phyloP scores from a whole-genome alignment of 2,113 vertebrate genomes.

The Parus major region DNA sequence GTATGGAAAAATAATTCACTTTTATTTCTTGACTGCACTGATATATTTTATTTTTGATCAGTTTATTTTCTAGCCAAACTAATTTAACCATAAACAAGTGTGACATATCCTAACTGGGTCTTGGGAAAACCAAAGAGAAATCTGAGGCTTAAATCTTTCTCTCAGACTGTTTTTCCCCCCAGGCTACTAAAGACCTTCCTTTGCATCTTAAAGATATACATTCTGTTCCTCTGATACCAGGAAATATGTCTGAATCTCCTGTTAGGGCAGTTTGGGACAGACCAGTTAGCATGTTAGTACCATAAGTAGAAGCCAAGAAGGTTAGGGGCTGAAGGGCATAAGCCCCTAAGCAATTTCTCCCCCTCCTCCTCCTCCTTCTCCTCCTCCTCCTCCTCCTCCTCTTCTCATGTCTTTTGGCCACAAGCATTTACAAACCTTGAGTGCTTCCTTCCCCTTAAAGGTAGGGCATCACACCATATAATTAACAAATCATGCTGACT shows the following conservation, averaged over 20 bases:
- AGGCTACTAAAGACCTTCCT: not conserved
- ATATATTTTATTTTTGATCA: not conserved
- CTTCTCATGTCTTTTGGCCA: not conserved
- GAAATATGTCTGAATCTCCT: not conserved
- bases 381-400: no score
- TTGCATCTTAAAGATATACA: not conserved
- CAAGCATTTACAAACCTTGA: accelerated
- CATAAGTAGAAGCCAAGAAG: accelerated
- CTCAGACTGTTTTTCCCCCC: not conserved
- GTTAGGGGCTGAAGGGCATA: no score
- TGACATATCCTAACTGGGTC: not conserved
- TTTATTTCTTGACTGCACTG: not conserved
- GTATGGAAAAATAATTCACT: not conserved
- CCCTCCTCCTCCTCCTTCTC: no score
- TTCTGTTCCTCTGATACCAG: not conserved
- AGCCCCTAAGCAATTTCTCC: no score
- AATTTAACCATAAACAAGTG: not conserved
- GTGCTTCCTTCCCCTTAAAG: not conserved
- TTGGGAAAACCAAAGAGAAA: not conserved
- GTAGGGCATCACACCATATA: not conserved
- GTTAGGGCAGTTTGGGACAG: not conserved
- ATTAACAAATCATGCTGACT: not conserved
- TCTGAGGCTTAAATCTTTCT: not conserved
- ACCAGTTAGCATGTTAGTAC: not conserved
- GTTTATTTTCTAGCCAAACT: not conserved